Conservation (phyloP, 2,797 vertebrate genomes). For the Amazona ochrocephala region DNA sequence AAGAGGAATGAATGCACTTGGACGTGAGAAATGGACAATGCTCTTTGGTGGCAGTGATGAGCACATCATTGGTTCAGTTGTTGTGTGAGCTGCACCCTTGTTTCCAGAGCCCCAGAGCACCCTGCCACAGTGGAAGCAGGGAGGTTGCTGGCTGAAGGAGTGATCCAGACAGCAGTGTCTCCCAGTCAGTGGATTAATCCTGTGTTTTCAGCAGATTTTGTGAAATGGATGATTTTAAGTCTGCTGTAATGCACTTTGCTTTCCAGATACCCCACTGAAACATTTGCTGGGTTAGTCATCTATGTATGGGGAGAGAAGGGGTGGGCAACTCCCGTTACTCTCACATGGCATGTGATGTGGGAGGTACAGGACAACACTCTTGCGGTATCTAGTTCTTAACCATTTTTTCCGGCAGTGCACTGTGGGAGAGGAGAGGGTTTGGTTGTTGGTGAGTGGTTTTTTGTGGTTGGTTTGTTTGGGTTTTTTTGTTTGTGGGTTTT, state of each 20-base stretch:
- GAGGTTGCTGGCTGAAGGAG: background rate
- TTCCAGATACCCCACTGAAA: conserved; percentile 1
- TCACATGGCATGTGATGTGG: background rate
- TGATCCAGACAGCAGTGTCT: background rate
- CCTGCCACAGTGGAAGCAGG: background rate
- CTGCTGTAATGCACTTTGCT: background rate
- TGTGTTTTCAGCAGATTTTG: background rate
- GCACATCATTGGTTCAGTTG: background rate
- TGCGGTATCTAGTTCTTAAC: background rate
- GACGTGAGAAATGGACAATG: background rate
- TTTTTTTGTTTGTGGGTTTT: background rate
- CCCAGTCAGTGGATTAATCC: background rate
- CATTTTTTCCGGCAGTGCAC: background rate
- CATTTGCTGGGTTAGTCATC: conserved; percentile 12
- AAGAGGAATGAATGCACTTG: background rate
- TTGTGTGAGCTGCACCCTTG: background rate
- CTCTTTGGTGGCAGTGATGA: background rate
- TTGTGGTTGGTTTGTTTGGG: background rate
- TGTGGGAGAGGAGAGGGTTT: background rate
- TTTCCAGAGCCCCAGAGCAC: background rate
- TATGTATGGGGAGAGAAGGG: background rate
- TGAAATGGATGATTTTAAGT: conserved; percentile 25
- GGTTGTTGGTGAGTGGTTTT: background rate
- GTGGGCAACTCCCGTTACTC: background rate
- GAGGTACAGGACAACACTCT: background rate